Evolutionary conservation across 2,888 invertebrate genomes (phyloP).

Genomic region (Caenorhabditis sinica): DNA sequence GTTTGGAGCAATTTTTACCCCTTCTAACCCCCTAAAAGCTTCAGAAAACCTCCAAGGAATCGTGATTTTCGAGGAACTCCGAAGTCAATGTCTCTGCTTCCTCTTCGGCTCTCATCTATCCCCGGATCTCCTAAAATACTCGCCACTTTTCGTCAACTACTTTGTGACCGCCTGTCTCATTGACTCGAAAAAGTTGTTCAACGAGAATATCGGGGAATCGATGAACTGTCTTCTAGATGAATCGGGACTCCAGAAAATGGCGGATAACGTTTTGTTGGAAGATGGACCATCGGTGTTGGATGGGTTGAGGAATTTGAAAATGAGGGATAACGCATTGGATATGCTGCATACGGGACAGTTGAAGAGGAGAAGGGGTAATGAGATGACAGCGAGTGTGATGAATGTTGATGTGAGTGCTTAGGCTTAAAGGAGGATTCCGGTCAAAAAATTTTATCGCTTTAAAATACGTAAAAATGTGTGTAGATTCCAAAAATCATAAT

Average conservation of each 20-base stretch:
- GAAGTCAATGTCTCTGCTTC: conserved; percentile 40
- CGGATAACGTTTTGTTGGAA: conserved; percentile 33
- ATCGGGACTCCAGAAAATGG: conserved; percentile 16
- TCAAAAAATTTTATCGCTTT: not conserved
- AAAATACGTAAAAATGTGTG: not conserved
- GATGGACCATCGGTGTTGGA: conserved; percentile 51
- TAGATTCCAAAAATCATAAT: too few species aligned
- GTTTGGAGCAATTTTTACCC: too few species aligned
- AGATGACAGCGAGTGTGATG: not conserved
- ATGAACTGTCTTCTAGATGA: conserved; percentile 41
- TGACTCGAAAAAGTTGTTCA: conserved; percentile 49
- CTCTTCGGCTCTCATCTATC: conserved; percentile 43
- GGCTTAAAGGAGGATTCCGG: too few species aligned
- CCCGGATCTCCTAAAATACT: conserved; percentile 23
- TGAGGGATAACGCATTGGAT: conserved; percentile 45
- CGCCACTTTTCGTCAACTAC: conserved; percentile 39
- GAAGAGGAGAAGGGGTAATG: conserved; percentile 32
- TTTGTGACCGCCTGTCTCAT: conserved; percentile 38
- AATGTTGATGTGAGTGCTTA: not conserved
- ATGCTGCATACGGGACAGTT: conserved; percentile 61
- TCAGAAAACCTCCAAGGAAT: conserved; percentile 37
- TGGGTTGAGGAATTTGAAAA: conserved; percentile 22
- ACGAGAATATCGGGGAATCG: conserved; percentile 23
- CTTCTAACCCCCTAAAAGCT: too few species aligned
- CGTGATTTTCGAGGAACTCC: conserved; percentile 50